Base-by-base conservation (phyloP, 35 echinoderm and acorn worm species). In the Lytechinus variegatus region DNA sequence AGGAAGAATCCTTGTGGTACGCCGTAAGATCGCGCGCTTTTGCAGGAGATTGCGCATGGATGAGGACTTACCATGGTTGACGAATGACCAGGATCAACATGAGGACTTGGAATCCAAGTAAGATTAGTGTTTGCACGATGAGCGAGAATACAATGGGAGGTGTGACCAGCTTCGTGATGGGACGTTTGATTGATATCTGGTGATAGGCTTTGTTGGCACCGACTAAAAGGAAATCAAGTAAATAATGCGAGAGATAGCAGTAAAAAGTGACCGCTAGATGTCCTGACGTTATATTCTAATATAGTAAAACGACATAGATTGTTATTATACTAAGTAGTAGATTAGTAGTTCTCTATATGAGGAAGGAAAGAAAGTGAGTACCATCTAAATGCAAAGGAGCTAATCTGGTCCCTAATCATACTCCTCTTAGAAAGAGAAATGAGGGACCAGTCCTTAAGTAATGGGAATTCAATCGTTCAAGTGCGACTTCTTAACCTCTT, bases 151-250 rank as follows among this genome's bases (percentile, higher is more conserved):
- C 53, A 9, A 93, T 93, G 3, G 92, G 92, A 53, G 92, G 92
- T 10, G 92, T 93, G 13, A 93, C 92, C n/a, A 93, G 92, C 55
- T 93, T 93, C 54, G 92, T 93, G 10, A 53, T 33, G 10, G 92
- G 92, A 11, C 92, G 92, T 57, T 27, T 93, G 13, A 4, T 93
- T 12, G 92, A 93, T 54, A 93, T 93, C 13, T 93, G 52, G n/a
- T 54, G 27, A 57, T 93, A 57, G 9, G 92, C 92, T 24, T 93
- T 93, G 54, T 93, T 93, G 11, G 9, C 54, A 56, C 53, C 53
- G 10, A 93, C 92, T 93, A 54, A 87, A 87, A 9, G 9, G 88
- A 33, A n/a, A 19, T 7, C 19, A n/a, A 24, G n/a, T 24, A 79
- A 16, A 79, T 79, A 79, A 24, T 79, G 66, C 21, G 8, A 24